A percentile compares a stretch with the other conserved stretches of the same genome.
phyloP scores from a whole-genome alignment of 2,888 invertebrate genomes.

The Caenorhabditis angaria region DNA sequence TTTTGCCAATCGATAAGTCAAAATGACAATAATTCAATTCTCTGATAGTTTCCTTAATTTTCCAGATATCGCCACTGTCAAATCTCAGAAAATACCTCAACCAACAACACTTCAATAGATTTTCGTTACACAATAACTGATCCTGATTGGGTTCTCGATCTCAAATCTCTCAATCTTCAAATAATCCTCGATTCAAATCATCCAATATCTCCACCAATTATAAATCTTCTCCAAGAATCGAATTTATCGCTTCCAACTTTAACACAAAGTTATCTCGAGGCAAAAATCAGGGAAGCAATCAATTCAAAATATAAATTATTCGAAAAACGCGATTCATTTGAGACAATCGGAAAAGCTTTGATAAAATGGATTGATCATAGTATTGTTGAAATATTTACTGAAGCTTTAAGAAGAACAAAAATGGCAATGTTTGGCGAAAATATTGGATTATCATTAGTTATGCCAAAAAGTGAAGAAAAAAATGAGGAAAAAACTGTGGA shows the following conservation, averaged over 20 bases:
- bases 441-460: slow-evolving; percentile 6
- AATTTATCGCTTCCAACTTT: slow-evolving; percentile 10
- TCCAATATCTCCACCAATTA: neutral
- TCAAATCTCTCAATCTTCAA: neutral
- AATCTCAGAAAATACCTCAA: neutral
- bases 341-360: slow-evolving; percentile 16
- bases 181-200: neutral
- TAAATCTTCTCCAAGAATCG: neutral
- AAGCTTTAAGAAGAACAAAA: slow-evolving; percentile 6
- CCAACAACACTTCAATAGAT: neutral
- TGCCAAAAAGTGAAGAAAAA: neutral
- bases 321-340: slow-evolving; percentile 9
- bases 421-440: neutral
- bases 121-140: slow-evolving; percentile 10
- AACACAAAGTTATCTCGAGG: neutral
- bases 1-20: too few species aligned
- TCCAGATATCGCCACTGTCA: neutral
- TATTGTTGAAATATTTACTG: slow-evolving; percentile 9
- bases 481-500: neutral
- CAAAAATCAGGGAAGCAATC: slow-evolving; percentile 6
- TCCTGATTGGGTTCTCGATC: slow-evolving; percentile 15
- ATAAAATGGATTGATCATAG: slow-evolving; percentile 13
- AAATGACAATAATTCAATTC: too few species aligned
- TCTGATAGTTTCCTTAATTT: too few species aligned
- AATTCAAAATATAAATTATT: slow-evolving; percentile 10